These are phyloP conservation scores for Telenomus remus DNA, from an alignment of 1,140 invertebrate species.

Conservation along the genomic window DNA sequence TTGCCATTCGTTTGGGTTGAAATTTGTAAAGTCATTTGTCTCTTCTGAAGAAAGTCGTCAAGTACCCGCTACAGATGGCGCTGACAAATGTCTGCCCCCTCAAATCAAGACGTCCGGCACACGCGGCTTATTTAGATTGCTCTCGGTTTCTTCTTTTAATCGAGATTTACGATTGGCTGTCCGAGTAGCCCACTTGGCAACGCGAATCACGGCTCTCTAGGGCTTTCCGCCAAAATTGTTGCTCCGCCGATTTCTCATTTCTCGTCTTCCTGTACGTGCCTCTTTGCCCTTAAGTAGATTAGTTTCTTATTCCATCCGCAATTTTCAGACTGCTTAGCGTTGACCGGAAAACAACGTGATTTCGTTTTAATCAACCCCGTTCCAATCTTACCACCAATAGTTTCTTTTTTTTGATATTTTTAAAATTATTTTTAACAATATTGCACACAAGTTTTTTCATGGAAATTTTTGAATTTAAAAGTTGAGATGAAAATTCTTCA, in stretches of 20 bases:
- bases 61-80: not conserved
- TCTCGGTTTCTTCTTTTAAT: conserved; percentile 30
- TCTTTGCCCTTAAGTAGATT: conserved; percentile 39
- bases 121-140: conserved; percentile 42
- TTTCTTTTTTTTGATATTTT: too few relatives aligned
- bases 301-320: conserved; percentile 17
- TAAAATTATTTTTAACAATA: too few relatives aligned
- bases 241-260: conserved; percentile 42
- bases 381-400: too few relatives aligned
- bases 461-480: too few relatives aligned
- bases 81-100: conserved; percentile 9
- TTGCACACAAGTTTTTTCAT: too few relatives aligned
- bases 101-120: conserved; percentile 28
- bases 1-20: too few relatives aligned
- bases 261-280: conserved; percentile 35
- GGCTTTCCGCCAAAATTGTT: conserved; percentile 44
- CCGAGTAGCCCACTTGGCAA: conserved; percentile 46
- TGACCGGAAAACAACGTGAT: too few relatives aligned
- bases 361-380: too few relatives aligned
- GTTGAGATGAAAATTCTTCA: too few relatives aligned
- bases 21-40: conserved; percentile 8
- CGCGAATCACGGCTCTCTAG: conserved; percentile 23
- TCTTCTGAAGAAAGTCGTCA: not conserved
- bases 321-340: too few relatives aligned
- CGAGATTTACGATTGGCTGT: conserved; percentile 37